phyloP scores from a whole-genome alignment of 2,797 vertebrate genomes.

The Crocidura indochinensis region DNA sequence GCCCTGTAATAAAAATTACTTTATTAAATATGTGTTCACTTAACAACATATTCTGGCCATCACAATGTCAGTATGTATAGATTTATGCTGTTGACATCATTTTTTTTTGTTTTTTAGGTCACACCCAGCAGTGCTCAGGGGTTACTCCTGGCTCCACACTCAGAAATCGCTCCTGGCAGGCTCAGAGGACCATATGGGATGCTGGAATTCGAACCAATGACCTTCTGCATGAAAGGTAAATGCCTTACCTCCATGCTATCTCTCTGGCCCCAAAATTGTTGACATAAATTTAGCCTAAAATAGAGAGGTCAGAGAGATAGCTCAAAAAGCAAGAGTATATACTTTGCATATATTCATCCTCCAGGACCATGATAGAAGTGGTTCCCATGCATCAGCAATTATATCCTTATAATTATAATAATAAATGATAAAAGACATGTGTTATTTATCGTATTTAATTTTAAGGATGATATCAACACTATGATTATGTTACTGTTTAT shows the following conservation, averaged over 20 bases:
- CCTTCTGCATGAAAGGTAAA: no score
- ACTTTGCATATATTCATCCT: no score
- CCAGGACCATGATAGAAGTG: no score
- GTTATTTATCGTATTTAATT: conserved; percentile 31
- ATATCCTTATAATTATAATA: no score
- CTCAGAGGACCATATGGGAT: no score
- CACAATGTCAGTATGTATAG: not conserved
- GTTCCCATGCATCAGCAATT: no score
- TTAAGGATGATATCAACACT: not conserved
- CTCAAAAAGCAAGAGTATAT: no score
- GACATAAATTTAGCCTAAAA: conserved; percentile 52
- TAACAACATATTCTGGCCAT: not conserved
- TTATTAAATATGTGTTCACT: conserved; percentile 25
- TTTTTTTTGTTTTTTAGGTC: not conserved
- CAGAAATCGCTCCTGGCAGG: no score
- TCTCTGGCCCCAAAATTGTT: not conserved
- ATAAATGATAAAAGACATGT: conserved; percentile 39
- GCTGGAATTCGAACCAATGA: no score
- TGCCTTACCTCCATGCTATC: no score
- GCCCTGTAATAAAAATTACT: not conserved
- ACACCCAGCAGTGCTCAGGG: no score
- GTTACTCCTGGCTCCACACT: no score
- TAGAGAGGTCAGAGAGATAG: not conserved
- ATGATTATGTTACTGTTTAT: not conserved
- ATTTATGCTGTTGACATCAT: conserved; percentile 9